These are phyloP conservation scores for Syrrhaptes paradoxus DNA, from an alignment of 2,113 vertebrate genomes.

Conservation along the genomic window DNA sequence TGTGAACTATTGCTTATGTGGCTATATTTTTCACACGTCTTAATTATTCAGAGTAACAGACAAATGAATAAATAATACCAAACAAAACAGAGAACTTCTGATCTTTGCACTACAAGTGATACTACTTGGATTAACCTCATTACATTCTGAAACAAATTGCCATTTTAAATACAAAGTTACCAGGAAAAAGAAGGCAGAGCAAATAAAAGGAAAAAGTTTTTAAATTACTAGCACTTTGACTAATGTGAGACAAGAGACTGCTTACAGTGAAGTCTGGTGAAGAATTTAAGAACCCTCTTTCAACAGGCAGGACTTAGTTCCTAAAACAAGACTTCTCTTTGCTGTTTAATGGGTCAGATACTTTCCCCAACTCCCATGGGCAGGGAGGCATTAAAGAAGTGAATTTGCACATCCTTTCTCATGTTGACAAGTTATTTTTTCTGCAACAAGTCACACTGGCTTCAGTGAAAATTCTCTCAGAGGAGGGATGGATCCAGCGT, in stretches of 20 bases:
- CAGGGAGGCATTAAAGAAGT: not conserved
- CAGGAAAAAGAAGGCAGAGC: not conserved
- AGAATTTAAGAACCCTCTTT: not conserved
- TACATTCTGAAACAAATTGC: not conserved
- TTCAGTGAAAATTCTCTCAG: not conserved
- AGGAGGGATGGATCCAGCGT: not conserved
- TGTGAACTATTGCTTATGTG: conserved; percentile 26
- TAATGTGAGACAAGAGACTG: not conserved
- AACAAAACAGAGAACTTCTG: not conserved
- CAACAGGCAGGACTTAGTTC: not conserved
- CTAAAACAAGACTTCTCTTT: not conserved
- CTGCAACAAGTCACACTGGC: not conserved
- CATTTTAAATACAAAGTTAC: not conserved
- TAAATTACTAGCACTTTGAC: not conserved
- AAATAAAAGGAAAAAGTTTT: not conserved
- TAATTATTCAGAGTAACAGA: conserved; percentile 49
- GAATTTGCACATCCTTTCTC: not conserved
- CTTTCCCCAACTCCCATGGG: not conserved
- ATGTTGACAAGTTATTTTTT: not conserved
- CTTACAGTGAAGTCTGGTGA: not conserved
- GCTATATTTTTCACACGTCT: conserved; percentile 33
- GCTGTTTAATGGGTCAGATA: not conserved
- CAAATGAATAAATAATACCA: conserved; percentile 2
- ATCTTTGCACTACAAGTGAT: not conserved
- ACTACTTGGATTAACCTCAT: not conserved